A percentile compares a stretch with the other conserved stretches of the same genome.
phyloP scores from a whole-genome alignment of 1,140 invertebrate species.

The Gonatopus flavifemur region DNA sequence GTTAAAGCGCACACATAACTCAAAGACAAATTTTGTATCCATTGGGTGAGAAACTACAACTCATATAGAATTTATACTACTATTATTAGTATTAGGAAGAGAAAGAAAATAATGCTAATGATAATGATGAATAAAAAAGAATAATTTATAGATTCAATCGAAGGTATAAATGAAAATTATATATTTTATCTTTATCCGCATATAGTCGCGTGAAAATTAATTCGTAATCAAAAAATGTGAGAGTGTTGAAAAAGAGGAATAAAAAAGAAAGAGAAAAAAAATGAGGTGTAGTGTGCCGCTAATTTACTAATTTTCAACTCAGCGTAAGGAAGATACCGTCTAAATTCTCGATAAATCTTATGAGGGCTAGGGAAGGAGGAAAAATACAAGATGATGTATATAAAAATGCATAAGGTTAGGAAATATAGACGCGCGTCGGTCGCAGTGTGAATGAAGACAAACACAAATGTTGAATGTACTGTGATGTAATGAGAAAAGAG shows the following conservation, averaged over 20 bases:
- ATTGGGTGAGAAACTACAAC: slow-evolving; percentile 37
- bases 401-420: too few relatives aligned
- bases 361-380: too few relatives aligned
- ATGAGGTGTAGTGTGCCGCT: not conserved
- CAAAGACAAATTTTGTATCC: slow-evolving; percentile 43
- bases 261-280: slow-evolving; percentile 6
- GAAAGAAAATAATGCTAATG: slow-evolving; percentile 24
- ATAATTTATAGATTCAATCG: slow-evolving; percentile 26
- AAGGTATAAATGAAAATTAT: slow-evolving; percentile 48
- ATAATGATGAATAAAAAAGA: slow-evolving; percentile 26
- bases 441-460: too few relatives aligned
- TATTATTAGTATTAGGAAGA: slow-evolving; percentile 20
- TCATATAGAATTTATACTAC: slow-evolving; percentile 31
- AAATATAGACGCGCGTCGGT: too few relatives aligned
- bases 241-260: slow-evolving; percentile 6
- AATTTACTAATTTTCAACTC: too few relatives aligned
- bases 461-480: too few relatives aligned
- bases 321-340: too few relatives aligned
- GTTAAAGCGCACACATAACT: too few relatives aligned
- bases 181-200: slow-evolving; percentile 56
- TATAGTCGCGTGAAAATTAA: slow-evolving; percentile 42
- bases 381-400: too few relatives aligned
- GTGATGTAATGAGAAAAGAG: too few relatives aligned
- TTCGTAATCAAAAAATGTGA: slow-evolving; percentile 22
- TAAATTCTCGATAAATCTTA: too few relatives aligned